Base-by-base conservation (phyloP, 2,113 vertebrate species). In the Hydrochoerus hydrochaeris region DNA sequence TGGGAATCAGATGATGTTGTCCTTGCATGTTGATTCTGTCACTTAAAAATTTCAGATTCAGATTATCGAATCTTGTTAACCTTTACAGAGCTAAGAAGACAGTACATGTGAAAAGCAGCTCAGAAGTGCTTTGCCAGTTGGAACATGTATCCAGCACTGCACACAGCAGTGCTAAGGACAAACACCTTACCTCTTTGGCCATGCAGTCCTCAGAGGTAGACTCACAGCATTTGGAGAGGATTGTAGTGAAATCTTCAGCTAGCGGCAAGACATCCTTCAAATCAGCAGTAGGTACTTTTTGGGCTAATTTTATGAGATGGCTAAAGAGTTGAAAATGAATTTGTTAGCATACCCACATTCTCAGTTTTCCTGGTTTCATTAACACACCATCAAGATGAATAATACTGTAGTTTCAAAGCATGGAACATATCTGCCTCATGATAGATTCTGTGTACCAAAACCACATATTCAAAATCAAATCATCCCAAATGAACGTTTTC, bases 161-260 rank as follows among this genome's bases (percentile, higher is more conserved):
- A 7, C 5, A 0, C 1, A 22, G 17, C 24, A 26, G 3, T 38
- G 41, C 26, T 13, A 7, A 41, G 0, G 2, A 0, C 16, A 8
- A 2, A 5, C 6, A 35, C 22, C 52, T 84, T 95, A 99, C 98
- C 98, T 98, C 97, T 26, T 95, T 98, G 35, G 97, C 95, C 97
- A 99, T 97, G 95, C 98, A 99, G 60, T 98, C 98, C 67, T 99
- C 98, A 0, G 96, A 92, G 49, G 90, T 0, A 0, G 98, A 98
- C n/a, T 96, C 95, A 0, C 99, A 99, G 94, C 98, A 99, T 81
- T 98, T 98, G 41, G 98, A 87, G 7, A 99, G 97, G 12, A 98
- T 24, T 11, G 97, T 80, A 0, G 97, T 97, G 0, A 98, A 73
- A 0, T 96, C 97, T 60, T 98, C 95, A 1, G 98, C 98, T 4